A percentile compares a stretch with the other conserved stretches of the same genome.
phyloP scores from a whole-genome alignment of 2,113 vertebrate genomes.

The Procapra przewalskii region DNA sequence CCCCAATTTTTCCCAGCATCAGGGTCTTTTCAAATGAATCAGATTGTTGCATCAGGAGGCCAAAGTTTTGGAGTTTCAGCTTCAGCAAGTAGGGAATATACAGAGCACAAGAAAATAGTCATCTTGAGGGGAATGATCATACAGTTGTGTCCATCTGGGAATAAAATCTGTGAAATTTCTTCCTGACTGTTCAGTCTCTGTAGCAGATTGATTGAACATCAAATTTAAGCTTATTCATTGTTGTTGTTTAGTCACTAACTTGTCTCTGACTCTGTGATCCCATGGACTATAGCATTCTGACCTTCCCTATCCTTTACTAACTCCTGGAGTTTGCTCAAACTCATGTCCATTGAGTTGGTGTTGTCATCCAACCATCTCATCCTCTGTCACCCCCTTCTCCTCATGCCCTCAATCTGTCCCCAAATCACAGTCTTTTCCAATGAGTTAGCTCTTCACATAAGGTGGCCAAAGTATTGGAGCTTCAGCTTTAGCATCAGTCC shows the following conservation, averaged over 20 bases:
- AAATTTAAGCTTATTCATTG: background rate
- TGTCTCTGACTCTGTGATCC: background rate
- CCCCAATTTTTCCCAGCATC: background rate
- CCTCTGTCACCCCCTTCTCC: background rate
- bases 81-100: background rate
- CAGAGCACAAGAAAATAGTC: background rate
- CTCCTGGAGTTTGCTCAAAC: background rate
- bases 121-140: background rate
- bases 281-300: background rate
- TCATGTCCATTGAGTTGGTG: background rate
- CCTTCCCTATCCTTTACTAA: background rate
- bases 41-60: background rate
- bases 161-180: background rate
- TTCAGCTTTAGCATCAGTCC: background rate
- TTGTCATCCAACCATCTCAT: background rate
- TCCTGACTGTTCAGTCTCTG: background rate
- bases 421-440: background rate
- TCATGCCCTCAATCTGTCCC: background rate
- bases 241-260: background rate
- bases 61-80: background rate
- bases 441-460: background rate
- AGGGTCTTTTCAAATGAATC: background rate
- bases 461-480: background rate
- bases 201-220: background rate
- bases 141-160: background rate